Evolutionary conservation across 2,888 invertebrate genomes (phyloP), one percentile per base, ranked within the genome.

Genomic region (Apantesis nais): DNA sequence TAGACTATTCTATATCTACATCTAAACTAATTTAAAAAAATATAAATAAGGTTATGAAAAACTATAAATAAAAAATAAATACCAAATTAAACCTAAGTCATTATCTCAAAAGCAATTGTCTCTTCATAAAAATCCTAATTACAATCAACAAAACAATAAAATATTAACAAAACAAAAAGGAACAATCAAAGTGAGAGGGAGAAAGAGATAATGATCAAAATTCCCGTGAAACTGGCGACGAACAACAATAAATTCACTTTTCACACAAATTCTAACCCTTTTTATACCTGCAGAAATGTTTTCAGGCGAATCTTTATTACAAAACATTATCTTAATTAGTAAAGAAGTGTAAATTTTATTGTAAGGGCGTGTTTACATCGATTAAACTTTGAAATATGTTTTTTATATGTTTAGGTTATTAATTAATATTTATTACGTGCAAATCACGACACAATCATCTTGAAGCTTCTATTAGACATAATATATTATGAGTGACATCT

Each of bases 311-410:
- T 88, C 85, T 86, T 87, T 87, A 84, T 78, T 86, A 83, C 76
- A 22, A 67, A 74, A 79, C 80, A 88, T 89, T 88, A 88, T 89
- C 89, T 89, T 88, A 89, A 89, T 89, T 88, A 85, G 85, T 81
- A 77, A 81, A 81, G 81, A 88, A 85, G 85, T 86, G 88, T 87
- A 87, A 86, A 88, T 85, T 88, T 73, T 74, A 48, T 69, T 72
- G 74, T 80, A 71, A 79, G 67, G 83, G 61, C 39, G 66, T 37
- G 25, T 75, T 68, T 55, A 74, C 62, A 82, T 71, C 48, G 12
- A 52, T 39, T 39, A 22, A 22, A 65, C 16, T 65, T n/a, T 44
- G 5, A 22, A 63, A 63, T 62, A 25, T 16, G 29, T 29, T 58
- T 16, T 29, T 58, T 5, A 55, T 4, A 29, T 22, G 19, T 48